phyloP scores from a whole-genome alignment of 2,888 invertebrate species.

The Drosophila kanekoi region DNA sequence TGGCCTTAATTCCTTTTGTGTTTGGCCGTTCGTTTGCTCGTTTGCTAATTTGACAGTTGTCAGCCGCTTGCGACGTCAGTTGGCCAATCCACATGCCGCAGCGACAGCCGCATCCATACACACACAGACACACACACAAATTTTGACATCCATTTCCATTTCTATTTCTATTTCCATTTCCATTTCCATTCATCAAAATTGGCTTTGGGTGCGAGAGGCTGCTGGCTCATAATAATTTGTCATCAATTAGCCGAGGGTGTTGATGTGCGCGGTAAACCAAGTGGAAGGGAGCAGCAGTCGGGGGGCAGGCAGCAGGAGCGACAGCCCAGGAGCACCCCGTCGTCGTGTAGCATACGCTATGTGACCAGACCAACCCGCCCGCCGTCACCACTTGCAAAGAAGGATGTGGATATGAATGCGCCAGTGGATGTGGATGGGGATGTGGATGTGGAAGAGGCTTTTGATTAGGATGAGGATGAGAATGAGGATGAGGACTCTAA shows the following conservation, averaged over 20 bases:
- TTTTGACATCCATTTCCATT: conserved; percentile 21
- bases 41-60: conserved; percentile 81
- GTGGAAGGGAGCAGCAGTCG: conserved; percentile 61
- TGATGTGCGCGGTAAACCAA: conserved; percentile 80
- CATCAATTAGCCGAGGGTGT: conserved; percentile 81
- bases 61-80: conserved; percentile 62
- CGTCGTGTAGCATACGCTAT: conserved; percentile 68
- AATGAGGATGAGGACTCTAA: conserved; percentile 31
- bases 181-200: conserved; percentile 75
- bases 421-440: conserved; percentile 8
- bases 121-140: neutral
- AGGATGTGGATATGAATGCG: conserved; percentile 22
- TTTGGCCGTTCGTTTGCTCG: conserved; percentile 54
- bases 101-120: conserved; percentile 2
- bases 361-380: conserved; percentile 47
- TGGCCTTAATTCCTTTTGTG: conserved; percentile 72
- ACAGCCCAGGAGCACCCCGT: conserved; percentile 57
- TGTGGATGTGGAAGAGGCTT: neutral
- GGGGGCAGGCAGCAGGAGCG: conserved; percentile 7
- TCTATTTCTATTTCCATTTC: conserved; percentile 29
- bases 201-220: conserved; percentile 73
- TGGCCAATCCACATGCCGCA: conserved; percentile 50
- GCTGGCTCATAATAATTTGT: conserved; percentile 79
- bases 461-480: conserved; percentile 1
- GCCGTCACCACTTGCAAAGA: conserved; percentile 18